A percentile compares a stretch with the other conserved stretches of the same genome.
Evolutionary conservation across 2,888 invertebrate genomes (phyloP).

Genomic region (Melanostoma mellinum): DNA sequence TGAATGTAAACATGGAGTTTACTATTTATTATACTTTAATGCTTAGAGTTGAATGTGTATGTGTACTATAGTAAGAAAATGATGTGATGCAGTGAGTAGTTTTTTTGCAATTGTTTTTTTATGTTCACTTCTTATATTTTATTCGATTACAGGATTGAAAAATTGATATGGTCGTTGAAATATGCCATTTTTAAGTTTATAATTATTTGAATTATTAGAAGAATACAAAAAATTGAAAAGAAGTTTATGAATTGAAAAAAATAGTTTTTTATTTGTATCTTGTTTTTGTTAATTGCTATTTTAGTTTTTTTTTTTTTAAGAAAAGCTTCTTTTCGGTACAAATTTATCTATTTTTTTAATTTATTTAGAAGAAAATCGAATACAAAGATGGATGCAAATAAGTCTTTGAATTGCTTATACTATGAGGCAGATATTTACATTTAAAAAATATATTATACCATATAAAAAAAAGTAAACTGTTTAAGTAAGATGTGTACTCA

Average conservation of each 20-base stretch:
- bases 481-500: conserved; percentile 62
- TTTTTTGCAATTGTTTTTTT: conserved; percentile 8
- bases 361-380: conserved; percentile 35
- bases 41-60: conserved; percentile 30
- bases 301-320: conserved; percentile 20
- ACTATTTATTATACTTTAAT: conserved; percentile 30
- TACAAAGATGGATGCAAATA: conserved; percentile 17
- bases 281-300: background rate
- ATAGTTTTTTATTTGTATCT: background rate
- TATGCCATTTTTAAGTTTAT: background rate
- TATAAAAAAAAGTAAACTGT: conserved; percentile 29
- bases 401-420: conserved; percentile 22
- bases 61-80: conserved; percentile 45
- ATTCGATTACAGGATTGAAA: background rate
- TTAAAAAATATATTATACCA: conserved; percentile 3
- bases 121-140: background rate
- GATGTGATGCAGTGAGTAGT: conserved; percentile 30
- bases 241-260: background rate
- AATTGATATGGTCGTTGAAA: background rate
- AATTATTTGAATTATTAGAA: background rate
- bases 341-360: conserved; percentile 31
- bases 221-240: background rate
- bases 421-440: conserved; percentile 35
- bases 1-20: conserved; percentile 8
- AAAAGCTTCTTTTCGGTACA: conserved; percentile 45